A percentile compares a stretch with the other conserved stretches of the same genome.
Conservation (phyloP, 2,888 invertebrate species). For the Arrhopalites spinosus region DNA sequence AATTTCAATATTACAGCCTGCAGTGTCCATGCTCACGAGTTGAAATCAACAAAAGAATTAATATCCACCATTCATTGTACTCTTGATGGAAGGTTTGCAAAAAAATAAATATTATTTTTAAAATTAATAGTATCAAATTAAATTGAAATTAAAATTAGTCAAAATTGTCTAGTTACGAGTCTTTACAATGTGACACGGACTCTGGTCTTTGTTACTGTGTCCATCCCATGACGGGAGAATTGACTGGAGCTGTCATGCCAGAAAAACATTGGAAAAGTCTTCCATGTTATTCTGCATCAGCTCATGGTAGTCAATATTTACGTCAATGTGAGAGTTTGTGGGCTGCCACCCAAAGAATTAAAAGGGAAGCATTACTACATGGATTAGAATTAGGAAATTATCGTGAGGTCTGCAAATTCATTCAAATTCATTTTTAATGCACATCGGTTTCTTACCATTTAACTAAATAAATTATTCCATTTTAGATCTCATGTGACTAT, state of each 20-base stretch:
- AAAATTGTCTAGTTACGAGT: too few relatives aligned
- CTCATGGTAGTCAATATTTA: conserved; percentile 40
- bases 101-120: too few relatives aligned
- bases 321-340: conserved; percentile 49
- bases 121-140: too few relatives aligned
- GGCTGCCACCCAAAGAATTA: conserved; percentile 37
- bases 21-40: conserved; percentile 44
- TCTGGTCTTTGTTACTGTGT: conserved; percentile 56
- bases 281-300: conserved; percentile 47
- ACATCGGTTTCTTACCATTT: too few relatives aligned
- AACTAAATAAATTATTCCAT: too few relatives aligned
- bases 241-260: conserved; percentile 45
- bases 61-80: conserved; percentile 53
- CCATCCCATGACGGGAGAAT: conserved; percentile 47
- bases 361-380: conserved; percentile 45
- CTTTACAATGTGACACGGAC: conserved; percentile 55
- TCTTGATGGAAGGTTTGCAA: conserved; percentile 52
- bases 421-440: too few relatives aligned
- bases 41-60: conserved; percentile 32
- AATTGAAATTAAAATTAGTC: too few relatives aligned
- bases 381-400: conserved; percentile 34
- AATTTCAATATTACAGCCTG: conserved; percentile 42
- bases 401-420: too few relatives aligned
- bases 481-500: too few relatives aligned
- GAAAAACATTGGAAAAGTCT: conserved; percentile 51